Conservation (phyloP, 2,113 vertebrate species). For the Galemys pyrenaicus region DNA sequence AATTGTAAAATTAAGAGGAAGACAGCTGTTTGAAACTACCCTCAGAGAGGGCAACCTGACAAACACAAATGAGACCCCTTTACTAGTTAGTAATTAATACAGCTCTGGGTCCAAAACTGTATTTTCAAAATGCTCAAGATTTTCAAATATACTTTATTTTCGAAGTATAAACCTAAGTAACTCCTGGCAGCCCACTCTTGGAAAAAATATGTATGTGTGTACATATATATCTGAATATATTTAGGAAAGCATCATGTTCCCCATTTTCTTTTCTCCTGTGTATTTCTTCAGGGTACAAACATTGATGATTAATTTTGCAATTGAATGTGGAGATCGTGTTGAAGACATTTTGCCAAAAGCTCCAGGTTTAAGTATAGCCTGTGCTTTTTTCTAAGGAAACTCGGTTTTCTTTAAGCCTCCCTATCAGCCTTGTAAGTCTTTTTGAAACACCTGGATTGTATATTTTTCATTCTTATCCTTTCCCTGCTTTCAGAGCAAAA, state of each 20-base stretch:
- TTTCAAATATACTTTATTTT: too few species aligned
- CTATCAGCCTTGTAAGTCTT: neutral
- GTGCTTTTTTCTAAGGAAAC: constrained; percentile 4
- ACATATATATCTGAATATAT: neutral
- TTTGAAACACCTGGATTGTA: neutral
- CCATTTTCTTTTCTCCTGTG: neutral
- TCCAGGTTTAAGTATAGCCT: neutral
- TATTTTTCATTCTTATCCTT: neutral
- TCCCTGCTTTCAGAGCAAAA: neutral
- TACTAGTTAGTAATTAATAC: neutral
- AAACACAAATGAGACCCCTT: neutral
- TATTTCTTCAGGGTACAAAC: neutral
- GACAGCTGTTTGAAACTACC: neutral
- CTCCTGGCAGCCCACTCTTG: neutral
- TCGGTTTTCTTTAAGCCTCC: neutral
- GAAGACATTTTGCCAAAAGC: constrained; percentile 40
- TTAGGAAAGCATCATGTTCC: neutral
- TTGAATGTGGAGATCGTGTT: neutral
- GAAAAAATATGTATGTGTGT: neutral
- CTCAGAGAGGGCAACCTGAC: neutral
- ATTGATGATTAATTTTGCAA: neutral
- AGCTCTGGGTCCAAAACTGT: neutral
- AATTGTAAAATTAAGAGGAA: neutral
- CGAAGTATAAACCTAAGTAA: neutral
- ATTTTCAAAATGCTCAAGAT: neutral